phyloP scores from a whole-genome alignment of 2,888 invertebrate species.

The Autographa gamma region DNA sequence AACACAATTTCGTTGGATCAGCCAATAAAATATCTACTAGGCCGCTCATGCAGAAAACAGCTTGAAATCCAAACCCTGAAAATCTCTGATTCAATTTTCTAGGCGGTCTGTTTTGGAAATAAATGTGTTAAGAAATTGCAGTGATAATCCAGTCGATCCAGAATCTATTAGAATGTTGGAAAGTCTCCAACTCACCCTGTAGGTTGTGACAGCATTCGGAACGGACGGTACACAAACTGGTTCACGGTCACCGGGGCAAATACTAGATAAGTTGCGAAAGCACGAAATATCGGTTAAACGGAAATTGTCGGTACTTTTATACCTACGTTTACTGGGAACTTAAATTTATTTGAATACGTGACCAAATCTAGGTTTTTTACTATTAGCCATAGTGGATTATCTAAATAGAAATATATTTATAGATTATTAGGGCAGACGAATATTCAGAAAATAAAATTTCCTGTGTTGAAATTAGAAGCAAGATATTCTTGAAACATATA shows the following conservation, averaged over 20 bases:
- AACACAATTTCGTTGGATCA: neutral
- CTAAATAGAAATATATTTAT: too few relatives aligned
- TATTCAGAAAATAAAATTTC: too few relatives aligned
- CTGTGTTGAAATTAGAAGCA: too few relatives aligned
- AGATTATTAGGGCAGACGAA: too few relatives aligned
- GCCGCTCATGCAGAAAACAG: neutral
- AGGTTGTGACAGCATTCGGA: constrained; percentile 45
- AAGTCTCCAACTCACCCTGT: constrained; percentile 41
- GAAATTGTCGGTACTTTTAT: neutral
- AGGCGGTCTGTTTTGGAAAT: neutral
- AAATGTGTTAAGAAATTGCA: constrained; percentile 29
- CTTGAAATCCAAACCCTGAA: neutral
- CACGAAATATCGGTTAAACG: constrained; percentile 21
- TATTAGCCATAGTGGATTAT: too few relatives aligned
- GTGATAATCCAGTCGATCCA: constrained; percentile 23
- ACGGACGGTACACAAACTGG: constrained; percentile 36
- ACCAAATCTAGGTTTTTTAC: too few relatives aligned
- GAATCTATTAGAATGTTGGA: constrained; percentile 54
- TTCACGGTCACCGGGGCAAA: constrained; percentile 44
- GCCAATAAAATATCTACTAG: neutral
- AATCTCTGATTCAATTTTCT: constrained; percentile 5
- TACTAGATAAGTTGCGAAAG: constrained; percentile 40
- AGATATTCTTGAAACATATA: too few relatives aligned
- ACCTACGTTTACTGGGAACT: neutral
- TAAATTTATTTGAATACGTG: too few relatives aligned